Percentiles rank a stretch among this genome's conserved stretches.
Conservation (phyloP, 2,113 vertebrate genomes). For the Ammodramus savannarum region DNA sequence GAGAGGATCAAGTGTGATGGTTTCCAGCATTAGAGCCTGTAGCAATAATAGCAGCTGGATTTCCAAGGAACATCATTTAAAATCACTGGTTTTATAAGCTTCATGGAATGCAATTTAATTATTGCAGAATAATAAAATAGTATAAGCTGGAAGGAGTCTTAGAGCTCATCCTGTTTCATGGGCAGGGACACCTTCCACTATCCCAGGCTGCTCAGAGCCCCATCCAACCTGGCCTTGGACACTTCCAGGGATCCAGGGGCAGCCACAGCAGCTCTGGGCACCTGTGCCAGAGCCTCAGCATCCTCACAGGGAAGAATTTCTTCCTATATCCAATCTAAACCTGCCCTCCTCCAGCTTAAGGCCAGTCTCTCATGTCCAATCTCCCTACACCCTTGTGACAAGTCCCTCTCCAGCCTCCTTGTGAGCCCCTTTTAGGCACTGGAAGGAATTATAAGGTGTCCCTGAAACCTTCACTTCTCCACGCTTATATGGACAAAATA, state of each 20-base stretch:
- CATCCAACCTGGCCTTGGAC: background rate
- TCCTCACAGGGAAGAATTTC: background rate
- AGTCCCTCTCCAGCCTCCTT: background rate
- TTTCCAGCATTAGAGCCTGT: background rate
- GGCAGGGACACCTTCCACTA: background rate
- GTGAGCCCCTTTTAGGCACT: background rate
- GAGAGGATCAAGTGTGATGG: background rate
- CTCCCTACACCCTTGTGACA: background rate
- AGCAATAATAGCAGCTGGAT: background rate
- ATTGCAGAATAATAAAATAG: background rate
- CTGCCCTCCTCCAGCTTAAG: background rate
- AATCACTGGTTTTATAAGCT: background rate
- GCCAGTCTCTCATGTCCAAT: background rate
- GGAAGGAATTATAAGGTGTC: background rate
- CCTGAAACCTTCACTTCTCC: background rate
- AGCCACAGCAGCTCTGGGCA: background rate
- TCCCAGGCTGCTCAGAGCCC: background rate
- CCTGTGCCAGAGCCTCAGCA: background rate
- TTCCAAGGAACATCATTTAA: background rate
- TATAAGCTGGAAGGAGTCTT: background rate
- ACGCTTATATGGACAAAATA: background rate
- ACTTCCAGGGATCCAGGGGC: background rate
- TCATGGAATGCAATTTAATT: background rate
- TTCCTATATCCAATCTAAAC: background rate
- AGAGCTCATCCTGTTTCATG: background rate